Evolutionary conservation across 2,888 invertebrate species (phyloP), one percentile per base, ranked within the genome.

Genomic region (Xanthia togata): DNA sequence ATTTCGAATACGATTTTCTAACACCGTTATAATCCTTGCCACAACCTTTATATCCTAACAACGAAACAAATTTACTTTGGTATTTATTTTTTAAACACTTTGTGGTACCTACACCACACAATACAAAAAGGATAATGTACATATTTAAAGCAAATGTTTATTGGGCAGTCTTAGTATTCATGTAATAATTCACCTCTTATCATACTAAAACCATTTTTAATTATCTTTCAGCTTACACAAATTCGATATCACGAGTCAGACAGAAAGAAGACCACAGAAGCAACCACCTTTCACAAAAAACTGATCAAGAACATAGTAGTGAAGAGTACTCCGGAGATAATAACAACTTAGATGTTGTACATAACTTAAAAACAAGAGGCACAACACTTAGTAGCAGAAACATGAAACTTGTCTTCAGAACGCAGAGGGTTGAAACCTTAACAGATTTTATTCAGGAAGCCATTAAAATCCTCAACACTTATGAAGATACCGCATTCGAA

Each of bases 371-470:
- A 12, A 38, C 53, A 0, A 74, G 23, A 17, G 44, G 31, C 9
- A 72, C 60, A 38, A 64, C 26, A 8, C 68, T 26, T 5, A 57
- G 6, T 14, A 47, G 31, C 12, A 55, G 38, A 44, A 60, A 14
- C 26, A 26, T 26, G 11, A 50, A 79, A 65, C 38, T 14, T 3
- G 55, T 68, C 0, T 60, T 69, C 9, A 47, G 20, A 31, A 12
- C 14, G 0, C 12, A 9, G 0, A 35, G 63, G 12, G 50, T 64
- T 0, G 53, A 88, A 5, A 85, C 83, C 20, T 91, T 95, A 20
- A 90, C 91, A 0, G 91, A 93, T 63, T 94, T 94, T n/a, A 26
- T 94, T 0, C 74, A 83, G 75, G 79, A 90, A n/a, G 72, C 79
- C 0, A 59, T 92, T 14, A 47, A 67, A 0, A 83, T 89, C 5